Conservation (phyloP, 1,140 invertebrate species). For the Ganaspis sp. region DNA sequence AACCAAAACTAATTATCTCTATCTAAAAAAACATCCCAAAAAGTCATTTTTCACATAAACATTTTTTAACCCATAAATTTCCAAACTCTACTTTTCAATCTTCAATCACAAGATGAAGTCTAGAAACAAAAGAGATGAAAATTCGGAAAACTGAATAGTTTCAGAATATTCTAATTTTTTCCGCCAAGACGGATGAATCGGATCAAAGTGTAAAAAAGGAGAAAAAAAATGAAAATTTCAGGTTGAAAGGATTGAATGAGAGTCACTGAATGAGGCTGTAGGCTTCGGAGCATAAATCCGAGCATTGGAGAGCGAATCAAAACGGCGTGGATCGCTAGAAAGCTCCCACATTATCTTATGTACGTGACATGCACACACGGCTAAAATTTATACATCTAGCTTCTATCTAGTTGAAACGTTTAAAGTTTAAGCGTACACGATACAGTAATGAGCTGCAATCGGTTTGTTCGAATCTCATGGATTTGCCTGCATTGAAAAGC, state of each 20-base stretch:
- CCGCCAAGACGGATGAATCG: too few species aligned
- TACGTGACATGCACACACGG: slow-evolving; percentile 12
- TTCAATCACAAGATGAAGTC: too few species aligned
- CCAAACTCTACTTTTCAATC: too few species aligned
- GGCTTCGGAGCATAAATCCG: slow-evolving; percentile 14
- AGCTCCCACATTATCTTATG: slow-evolving; percentile 12
- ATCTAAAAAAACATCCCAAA: too few species aligned
- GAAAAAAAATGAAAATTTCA: too few species aligned
- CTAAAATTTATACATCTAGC: neutral
- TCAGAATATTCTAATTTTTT: too few species aligned
- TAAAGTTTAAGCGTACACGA: neutral
- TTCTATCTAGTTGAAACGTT: slow-evolving; percentile 2
- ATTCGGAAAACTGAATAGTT: too few species aligned
- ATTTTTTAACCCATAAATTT: too few species aligned
- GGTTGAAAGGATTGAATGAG: neutral
- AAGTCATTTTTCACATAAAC: too few species aligned
- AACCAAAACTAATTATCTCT: too few species aligned
- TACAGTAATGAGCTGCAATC: slow-evolving; percentile 7
- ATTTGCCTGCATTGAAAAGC: slow-evolving; percentile 15
- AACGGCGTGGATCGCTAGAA: slow-evolving; percentile 15
- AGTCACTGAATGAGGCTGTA: neutral
- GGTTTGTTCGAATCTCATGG: slow-evolving; percentile 11
- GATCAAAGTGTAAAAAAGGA: too few species aligned
- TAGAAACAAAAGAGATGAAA: too few species aligned
- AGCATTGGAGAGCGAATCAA: slow-evolving; percentile 12